phyloP scores from a whole-genome alignment of 92 coral and sea anemone species.

The Zoanthus gigantus region DNA sequence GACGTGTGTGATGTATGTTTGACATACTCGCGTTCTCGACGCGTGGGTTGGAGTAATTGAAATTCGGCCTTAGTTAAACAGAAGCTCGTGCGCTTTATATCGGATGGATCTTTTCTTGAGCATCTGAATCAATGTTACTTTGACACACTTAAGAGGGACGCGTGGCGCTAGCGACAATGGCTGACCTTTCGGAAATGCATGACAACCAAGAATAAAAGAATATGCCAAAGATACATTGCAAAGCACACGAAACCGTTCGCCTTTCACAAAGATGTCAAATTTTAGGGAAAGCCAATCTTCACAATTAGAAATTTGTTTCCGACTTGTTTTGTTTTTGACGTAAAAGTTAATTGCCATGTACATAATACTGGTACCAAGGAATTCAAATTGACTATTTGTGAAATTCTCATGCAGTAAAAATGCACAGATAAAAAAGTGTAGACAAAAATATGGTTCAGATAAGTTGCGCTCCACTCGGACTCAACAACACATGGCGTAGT shows the following conservation, averaged over 20 bases:
- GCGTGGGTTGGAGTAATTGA: slow-evolving; percentile 35
- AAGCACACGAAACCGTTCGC: not conserved
- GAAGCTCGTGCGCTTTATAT: slow-evolving; percentile 26
- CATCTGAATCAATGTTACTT: slow-evolving; percentile 33
- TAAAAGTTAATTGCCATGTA: slow-evolving; percentile 12
- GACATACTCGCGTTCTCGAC: slow-evolving; percentile 1
- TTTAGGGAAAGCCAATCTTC: slow-evolving; percentile 8
- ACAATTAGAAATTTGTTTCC: not conserved
- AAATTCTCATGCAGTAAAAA: slow-evolving; percentile 4
- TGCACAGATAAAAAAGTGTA: not conserved
- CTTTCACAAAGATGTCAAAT: not conserved
- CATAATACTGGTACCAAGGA: slow-evolving; percentile 22
- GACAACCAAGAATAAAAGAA: not conserved
- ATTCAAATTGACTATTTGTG: slow-evolving; percentile 14
- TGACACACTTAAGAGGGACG: slow-evolving; percentile 41
- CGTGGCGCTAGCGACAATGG: slow-evolving; percentile 36
- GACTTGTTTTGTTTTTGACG: not conserved
- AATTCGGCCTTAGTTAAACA: slow-evolving; percentile 22
- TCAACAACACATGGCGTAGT: not conserved
- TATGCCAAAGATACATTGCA: not conserved
- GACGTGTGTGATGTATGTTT: not conserved
- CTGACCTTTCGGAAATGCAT: slow-evolving; percentile 13
- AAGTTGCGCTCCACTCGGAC: not conserved
- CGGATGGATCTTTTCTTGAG: slow-evolving; percentile 14
- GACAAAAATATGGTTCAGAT: not conserved